Conservation (phyloP, 2,113 vertebrate genomes). For the Larimichthys crocea region DNA sequence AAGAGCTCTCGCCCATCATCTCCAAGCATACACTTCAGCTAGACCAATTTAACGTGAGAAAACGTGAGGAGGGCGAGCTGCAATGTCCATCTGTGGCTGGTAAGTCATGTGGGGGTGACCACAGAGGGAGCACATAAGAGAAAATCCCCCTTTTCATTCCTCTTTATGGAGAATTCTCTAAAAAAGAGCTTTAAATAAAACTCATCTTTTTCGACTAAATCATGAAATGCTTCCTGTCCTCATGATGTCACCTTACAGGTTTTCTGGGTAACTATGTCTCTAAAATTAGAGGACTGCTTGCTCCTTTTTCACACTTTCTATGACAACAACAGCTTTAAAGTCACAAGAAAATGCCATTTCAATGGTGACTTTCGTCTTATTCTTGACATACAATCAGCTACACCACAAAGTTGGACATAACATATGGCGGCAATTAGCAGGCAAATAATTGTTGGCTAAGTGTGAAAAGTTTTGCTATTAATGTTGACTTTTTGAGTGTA, state of each 20-base stretch:
- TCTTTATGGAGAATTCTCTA: neutral
- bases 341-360: neutral
- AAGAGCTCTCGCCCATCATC: constrained; percentile 70
- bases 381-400: neutral
- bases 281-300: neutral
- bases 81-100: constrained; percentile 74
- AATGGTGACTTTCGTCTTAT: neutral
- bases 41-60: constrained; percentile 81
- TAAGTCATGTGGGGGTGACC: constrained; percentile 42
- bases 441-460: neutral
- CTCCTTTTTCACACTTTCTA: neutral
- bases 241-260: neutral
- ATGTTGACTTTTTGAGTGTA: neutral
- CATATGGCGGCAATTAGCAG: too few relatives aligned
- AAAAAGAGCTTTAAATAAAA: neutral
- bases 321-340: neutral
- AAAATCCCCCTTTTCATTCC: constrained; percentile 21
- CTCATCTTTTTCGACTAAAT: neutral
- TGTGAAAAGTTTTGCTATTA: neutral
- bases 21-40: constrained; percentile 62
- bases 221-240: neutral
- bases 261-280: neutral
- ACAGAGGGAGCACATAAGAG: constrained; percentile 39
- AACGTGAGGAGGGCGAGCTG: constrained; percentile 65
- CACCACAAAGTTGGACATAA: neutral